A percentile compares a stretch with the other conserved stretches of the same genome.
phyloP scores from a whole-genome alignment of 2,113 vertebrate genomes.

The Sterna hirundo region DNA sequence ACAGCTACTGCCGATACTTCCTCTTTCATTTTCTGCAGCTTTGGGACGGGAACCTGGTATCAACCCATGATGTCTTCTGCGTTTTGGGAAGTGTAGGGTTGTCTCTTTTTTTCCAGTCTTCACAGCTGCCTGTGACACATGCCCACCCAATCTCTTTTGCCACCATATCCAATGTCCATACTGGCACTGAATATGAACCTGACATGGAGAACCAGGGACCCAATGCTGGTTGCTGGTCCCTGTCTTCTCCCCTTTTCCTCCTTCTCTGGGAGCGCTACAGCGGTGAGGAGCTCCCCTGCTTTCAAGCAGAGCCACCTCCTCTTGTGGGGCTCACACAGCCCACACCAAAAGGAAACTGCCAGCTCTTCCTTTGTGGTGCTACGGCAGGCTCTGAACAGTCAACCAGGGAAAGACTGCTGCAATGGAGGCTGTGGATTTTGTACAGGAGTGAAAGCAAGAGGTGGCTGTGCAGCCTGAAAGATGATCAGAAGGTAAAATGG shows the following conservation, averaged over 20 bases:
- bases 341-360: background rate
- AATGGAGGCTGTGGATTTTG: background rate
- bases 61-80: background rate
- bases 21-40: slow-evolving; percentile 11
- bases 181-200: background rate
- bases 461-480: background rate
- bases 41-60: background rate
- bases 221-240: background rate
- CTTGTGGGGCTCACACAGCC: background rate
- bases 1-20: background rate
- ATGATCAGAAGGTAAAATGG: slow-evolving; percentile 31
- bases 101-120: background rate
- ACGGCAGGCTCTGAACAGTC: background rate
- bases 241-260: background rate
- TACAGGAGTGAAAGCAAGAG: background rate
- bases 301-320: background rate
- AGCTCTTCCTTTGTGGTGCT: background rate
- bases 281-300: background rate
- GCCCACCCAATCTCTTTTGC: background rate
- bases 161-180: background rate
- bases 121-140: background rate
- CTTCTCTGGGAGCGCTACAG: background rate
- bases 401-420: background rate
- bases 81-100: background rate
- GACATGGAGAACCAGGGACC: background rate